Percentiles rank a stretch among this genome's conserved stretches.
Conservation (phyloP, 2,113 vertebrate genomes). For the Athene noctua region DNA sequence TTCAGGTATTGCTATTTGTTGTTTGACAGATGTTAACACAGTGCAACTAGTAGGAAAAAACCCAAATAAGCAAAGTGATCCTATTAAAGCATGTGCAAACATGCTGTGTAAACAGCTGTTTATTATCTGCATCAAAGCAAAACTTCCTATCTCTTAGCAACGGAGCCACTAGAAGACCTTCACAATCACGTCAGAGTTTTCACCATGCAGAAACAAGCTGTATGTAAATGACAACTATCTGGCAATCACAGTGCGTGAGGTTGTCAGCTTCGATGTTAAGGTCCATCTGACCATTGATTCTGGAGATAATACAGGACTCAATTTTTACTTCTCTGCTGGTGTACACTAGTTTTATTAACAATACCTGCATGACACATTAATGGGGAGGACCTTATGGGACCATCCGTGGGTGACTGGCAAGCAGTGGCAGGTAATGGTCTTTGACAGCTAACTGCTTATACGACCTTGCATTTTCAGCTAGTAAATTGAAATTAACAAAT, state of each 20-base stretch:
- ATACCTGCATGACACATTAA: not conserved
- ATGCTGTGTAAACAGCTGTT: conserved; percentile 44
- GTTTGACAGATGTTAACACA: conserved; percentile 29
- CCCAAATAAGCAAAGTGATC: conserved; percentile 11
- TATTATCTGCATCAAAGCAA: conserved; percentile 31
- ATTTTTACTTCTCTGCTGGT: not conserved
- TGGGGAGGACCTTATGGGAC: not conserved
- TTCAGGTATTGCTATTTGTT: not conserved
- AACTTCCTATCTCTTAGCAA: not conserved
- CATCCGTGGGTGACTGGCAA: not conserved
- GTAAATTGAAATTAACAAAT: not conserved
- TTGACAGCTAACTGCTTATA: not conserved
- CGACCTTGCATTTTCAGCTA: not conserved
- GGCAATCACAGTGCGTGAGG: not conserved
- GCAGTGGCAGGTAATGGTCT: not conserved
- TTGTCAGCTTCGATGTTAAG: not conserved
- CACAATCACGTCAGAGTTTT: not conserved
- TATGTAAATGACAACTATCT: not conserved
- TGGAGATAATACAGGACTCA: not conserved
- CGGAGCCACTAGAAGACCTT: not conserved
- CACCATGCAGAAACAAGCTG: not conserved
- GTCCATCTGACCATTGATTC: not conserved
- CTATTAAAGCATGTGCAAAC: conserved; percentile 5
- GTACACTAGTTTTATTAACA: not conserved
- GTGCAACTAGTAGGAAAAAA: not conserved